These are phyloP conservation scores for Macrotus californicus DNA, from an alignment of 2,113 vertebrate genomes.

Conservation along the genomic window DNA sequence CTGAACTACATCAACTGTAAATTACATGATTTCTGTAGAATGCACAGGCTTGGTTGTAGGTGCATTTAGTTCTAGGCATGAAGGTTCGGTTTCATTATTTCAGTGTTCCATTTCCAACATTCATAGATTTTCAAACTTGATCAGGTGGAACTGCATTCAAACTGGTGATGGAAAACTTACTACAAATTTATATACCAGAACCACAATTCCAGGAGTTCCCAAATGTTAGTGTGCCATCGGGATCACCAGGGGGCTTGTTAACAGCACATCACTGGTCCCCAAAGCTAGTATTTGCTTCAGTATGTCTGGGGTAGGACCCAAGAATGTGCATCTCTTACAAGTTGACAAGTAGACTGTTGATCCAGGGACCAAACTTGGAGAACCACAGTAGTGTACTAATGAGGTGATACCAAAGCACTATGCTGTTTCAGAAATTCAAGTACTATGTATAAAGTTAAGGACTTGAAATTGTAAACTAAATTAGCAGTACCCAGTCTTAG, in stretches of 20 bases:
- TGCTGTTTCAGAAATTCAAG: background rate
- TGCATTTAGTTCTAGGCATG: background rate
- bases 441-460: background rate
- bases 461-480: background rate
- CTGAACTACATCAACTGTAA: background rate
- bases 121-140: background rate
- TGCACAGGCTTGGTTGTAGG: background rate
- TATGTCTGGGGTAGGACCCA: background rate
- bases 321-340: background rate
- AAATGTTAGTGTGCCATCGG: background rate
- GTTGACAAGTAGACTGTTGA: background rate
- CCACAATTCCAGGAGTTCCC: too few species aligned
- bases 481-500: background rate
- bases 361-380: background rate
- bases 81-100: background rate
- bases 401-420: background rate
- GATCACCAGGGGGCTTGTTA: background rate
- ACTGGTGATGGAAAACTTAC: background rate
- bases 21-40: conserved; percentile 16
- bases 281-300: background rate
- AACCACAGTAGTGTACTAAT: background rate
- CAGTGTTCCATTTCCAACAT: conserved; percentile 21
- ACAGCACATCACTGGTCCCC: background rate
- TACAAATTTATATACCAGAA: background rate
- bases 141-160: background rate